Conservation (phyloP, 2,888 invertebrate species). For the Oegoconia quadripuncta region DNA sequence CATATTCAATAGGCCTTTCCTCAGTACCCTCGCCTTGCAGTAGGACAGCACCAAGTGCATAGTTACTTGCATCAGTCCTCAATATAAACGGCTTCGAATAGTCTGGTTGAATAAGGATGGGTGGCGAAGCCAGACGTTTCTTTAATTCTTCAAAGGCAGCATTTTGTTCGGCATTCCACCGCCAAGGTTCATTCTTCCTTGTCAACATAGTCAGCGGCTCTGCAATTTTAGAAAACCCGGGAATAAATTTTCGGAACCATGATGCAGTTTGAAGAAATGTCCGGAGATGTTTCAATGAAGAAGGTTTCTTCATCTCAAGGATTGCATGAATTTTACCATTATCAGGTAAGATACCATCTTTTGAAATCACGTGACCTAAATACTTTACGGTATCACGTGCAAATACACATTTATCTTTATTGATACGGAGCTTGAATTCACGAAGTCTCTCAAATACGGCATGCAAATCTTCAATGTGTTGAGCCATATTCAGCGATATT, state of each 20-base stretch:
- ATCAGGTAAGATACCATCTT: slow-evolving; percentile 20
- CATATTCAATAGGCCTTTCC: slow-evolving; percentile 25
- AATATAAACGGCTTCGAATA: slow-evolving; percentile 28
- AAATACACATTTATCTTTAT: slow-evolving; percentile 9
- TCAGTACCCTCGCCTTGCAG: slow-evolving; percentile 26
- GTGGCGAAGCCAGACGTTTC: slow-evolving; percentile 17
- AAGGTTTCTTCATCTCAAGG: slow-evolving; percentile 18
- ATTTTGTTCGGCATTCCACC: slow-evolving; percentile 23
- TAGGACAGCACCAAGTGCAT: slow-evolving; percentile 29
- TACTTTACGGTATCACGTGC: slow-evolving; percentile 17
- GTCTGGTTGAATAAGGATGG: slow-evolving; percentile 28
- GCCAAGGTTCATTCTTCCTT: slow-evolving; percentile 29
- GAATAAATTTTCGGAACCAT: slow-evolving; percentile 35
- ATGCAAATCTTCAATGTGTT: slow-evolving; percentile 27
- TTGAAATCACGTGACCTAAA: slow-evolving; percentile 18
- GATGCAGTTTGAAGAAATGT: slow-evolving; percentile 31
- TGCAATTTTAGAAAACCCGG: slow-evolving; percentile 24
- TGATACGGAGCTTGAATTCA: slow-evolving; percentile 22
- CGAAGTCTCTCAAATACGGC: slow-evolving; percentile 25
- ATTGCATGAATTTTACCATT: slow-evolving; percentile 18
- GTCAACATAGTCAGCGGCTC: slow-evolving; percentile 31
- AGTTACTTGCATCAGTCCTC: slow-evolving; percentile 33
- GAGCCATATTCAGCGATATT: slow-evolving; percentile 22
- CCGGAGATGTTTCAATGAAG: slow-evolving; percentile 16
- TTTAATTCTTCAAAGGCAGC: slow-evolving; percentile 23